These are phyloP conservation scores for Oscheius onirici DNA, from an alignment of 2,888 invertebrate species.

Conservation along the genomic window DNA sequence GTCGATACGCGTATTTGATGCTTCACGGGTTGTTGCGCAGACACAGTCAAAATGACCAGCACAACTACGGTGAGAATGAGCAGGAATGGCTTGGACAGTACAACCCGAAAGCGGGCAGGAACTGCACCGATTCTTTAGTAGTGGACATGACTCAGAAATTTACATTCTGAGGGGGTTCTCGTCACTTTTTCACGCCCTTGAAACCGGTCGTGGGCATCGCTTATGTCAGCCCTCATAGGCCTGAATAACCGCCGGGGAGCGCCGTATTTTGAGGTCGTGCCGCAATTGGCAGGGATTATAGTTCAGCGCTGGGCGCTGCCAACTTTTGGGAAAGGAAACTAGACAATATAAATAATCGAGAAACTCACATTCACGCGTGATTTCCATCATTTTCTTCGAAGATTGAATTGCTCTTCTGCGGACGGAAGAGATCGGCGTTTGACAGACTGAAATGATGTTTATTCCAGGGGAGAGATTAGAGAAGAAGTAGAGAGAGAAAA, in stretches of 20 bases:
- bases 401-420: background rate
- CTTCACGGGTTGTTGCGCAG: no score
- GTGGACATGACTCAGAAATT: background rate
- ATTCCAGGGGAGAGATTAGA: background rate
- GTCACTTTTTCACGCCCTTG: slow-evolving; percentile 25
- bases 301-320: background rate
- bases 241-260: background rate
- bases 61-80: no score
- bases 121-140: no score
- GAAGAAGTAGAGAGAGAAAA: background rate
- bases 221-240: slow-evolving; percentile 10
- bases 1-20: no score
- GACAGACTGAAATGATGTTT: background rate
- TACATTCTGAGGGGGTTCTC: slow-evolving; percentile 17
- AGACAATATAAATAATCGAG: background rate
- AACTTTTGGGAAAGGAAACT: background rate
- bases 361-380: slow-evolving; percentile 31
- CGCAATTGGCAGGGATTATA: background rate
- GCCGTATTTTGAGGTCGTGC: slow-evolving; percentile 3
- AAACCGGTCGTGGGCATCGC: slow-evolving; percentile 9
- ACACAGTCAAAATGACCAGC: no score
- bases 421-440: slow-evolving; percentile 19
- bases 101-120: no score
- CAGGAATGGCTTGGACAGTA: no score
- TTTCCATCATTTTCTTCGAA: slow-evolving; percentile 21